These are phyloP conservation scores for Bergia puertoricense DNA, from an alignment of 92 coral and sea anemone species.

Conservation along the genomic window DNA sequence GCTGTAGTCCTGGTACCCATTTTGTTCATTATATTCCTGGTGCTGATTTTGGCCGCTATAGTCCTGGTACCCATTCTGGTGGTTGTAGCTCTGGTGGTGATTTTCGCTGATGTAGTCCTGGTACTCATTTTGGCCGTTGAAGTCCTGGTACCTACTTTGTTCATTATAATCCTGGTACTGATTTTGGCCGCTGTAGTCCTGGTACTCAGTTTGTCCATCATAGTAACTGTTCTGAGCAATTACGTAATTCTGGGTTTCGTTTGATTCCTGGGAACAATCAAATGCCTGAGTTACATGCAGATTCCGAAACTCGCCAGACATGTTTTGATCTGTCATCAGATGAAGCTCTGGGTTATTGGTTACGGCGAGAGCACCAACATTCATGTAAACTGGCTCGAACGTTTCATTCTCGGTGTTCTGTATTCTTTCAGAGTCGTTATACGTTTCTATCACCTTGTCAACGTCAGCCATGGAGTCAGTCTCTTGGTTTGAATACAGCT, in stretches of 20 bases:
- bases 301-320: background rate
- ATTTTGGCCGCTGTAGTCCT: background rate
- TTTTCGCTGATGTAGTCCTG: background rate
- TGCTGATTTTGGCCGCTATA: too few relatives aligned
- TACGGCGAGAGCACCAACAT: conserved; percentile 19
- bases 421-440: background rate
- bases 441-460: background rate
- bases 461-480: background rate
- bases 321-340: conserved; percentile 11
- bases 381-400: conserved; percentile 10
- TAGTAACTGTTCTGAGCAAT: background rate
- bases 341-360: conserved; percentile 19
- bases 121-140: background rate
- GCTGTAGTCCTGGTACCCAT: too few relatives aligned
- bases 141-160: background rate
- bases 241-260: too few relatives aligned
- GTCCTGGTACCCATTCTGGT: too few relatives aligned
- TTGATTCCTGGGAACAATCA: background rate
- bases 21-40: too few relatives aligned
- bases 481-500: conserved; percentile 13
- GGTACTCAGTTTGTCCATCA: background rate
- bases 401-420: background rate
- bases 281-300: background rate
- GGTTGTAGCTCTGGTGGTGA: too few relatives aligned
- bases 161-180: background rate